Base-by-base conservation (phyloP, 2,797 vertebrate species). In the Danionella dracula region DNA sequence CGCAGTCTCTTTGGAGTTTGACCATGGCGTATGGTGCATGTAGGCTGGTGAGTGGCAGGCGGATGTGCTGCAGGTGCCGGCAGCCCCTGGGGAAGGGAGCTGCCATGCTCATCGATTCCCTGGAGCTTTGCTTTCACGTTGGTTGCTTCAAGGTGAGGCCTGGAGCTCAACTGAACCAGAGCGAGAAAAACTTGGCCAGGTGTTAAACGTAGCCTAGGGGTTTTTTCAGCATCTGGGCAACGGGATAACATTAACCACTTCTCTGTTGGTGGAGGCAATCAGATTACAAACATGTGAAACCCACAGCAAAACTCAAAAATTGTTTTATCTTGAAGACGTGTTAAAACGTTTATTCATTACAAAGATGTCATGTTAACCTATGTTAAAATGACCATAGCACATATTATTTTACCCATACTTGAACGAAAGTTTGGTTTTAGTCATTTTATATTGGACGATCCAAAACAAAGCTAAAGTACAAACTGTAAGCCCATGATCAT, bases 91-190 rank as follows among this genome's bases (percentile, higher is more conserved):
- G 92, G 88, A 94, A 89, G 91, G 95, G 94, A 87, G 91, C 93
- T 13, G 89, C 92, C 87, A 93, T 99, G 93, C 89, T 96, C 89
- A 92, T 98, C 88, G 92, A 97, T 56, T 89, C 92, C 82, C 91
- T 98, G 90, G 91, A 92, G 86, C 93, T 98, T 86, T 94, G 89
- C 91, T 96, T 94, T 91, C 95, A 98, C 90, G 91, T 95, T 74
- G 83, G 87, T 83, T 96, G 95, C 90, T 98, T 98, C 89, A 94
- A 97, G 95, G 94, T 97, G 93, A 96, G 95, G 87, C 72, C 11
- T n/a, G 37, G 69, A 76, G 67, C 58, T 73, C 63, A 67, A 32
- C 50, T 35, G 57, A 58, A 20, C 37, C 17, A 9, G 2, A 51
- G 53, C 50, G 10, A 31, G 8, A 37, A 9, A 27, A 27, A 27